These are phyloP conservation scores for Hucho hucho DNA, from an alignment of 2,113 vertebrate species.

Conservation along the genomic window DNA sequence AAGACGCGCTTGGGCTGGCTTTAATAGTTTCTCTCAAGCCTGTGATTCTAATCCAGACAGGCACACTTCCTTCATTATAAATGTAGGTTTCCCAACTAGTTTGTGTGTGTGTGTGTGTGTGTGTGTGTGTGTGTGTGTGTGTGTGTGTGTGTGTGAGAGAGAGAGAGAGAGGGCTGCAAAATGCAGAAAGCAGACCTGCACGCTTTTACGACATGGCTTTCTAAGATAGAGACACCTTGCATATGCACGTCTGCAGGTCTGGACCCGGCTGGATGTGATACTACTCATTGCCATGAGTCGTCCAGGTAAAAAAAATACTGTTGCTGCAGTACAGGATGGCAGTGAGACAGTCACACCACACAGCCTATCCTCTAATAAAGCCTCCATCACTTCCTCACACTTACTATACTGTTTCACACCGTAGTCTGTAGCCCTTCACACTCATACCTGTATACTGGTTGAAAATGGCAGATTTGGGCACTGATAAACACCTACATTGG, in stretches of 20 bases:
- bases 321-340: constrained; percentile 21
- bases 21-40: too few species aligned
- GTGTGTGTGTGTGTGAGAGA: too few species aligned
- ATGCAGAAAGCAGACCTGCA: too few species aligned
- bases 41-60: constrained; percentile 4
- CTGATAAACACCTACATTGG: too few species aligned
- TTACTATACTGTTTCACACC: constrained; percentile 26
- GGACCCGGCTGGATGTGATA: not conserved
- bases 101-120: too few species aligned
- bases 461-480: too few species aligned
- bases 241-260: not conserved
- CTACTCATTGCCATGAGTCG: constrained; percentile 4
- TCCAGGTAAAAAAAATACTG: constrained; percentile 48
- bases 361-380: constrained; percentile 22
- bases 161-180: too few species aligned
- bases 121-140: too few species aligned
- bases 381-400: constrained; percentile 25
- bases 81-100: not conserved
- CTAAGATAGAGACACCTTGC: not conserved
- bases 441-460: not conserved
- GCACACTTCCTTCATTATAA: constrained; percentile 11
- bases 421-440: constrained; percentile 33
- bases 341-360: not conserved
- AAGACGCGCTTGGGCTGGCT: too few species aligned
- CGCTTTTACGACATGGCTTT: too few species aligned